Evolutionary conservation across 2,113 vertebrate species (phyloP).

Genomic region (Heptranchias perlo): DNA sequence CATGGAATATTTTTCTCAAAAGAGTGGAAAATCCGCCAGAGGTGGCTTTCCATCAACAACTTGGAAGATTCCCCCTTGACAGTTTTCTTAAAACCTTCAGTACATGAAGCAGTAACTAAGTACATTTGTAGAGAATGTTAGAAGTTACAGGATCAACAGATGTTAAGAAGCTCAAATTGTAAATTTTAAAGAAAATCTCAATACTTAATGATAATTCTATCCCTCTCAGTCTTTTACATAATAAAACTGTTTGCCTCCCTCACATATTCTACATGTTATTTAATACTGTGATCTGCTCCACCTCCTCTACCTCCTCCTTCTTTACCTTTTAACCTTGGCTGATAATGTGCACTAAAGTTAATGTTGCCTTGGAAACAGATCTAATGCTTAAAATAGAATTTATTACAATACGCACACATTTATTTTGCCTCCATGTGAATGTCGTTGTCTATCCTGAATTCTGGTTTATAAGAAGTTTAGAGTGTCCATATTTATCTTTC

Average conservation of each 20-base stretch:
- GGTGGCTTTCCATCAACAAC: not conserved
- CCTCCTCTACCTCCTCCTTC: slow-evolving; percentile 28
- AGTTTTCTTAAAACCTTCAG: not conserved
- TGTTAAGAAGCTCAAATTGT: not conserved
- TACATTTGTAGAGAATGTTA: not conserved
- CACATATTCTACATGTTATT: slow-evolving; percentile 9
- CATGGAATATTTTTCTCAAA: not conserved
- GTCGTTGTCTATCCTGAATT: not conserved
- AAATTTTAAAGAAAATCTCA: not conserved
- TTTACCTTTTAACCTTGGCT: slow-evolving; percentile 24
- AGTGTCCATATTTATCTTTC: not conserved
- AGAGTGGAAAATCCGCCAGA: not conserved
- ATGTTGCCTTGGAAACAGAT: slow-evolving; percentile 34
- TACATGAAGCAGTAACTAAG: not conserved
- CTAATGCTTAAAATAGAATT: slow-evolving; percentile 1
- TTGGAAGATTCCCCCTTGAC: not conserved
- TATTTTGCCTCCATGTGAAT: not conserved
- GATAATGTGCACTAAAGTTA: not conserved
- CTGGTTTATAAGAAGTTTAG: not conserved
- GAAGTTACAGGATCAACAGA: not conserved
- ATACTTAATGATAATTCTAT: not conserved
- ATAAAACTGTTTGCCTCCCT: not conserved
- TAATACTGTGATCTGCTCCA: not conserved
- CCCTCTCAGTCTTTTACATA: not conserved
- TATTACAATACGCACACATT: slow-evolving; percentile 3